phyloP scores from a whole-genome alignment of 2,797 vertebrate species.

The Picus viridis region DNA sequence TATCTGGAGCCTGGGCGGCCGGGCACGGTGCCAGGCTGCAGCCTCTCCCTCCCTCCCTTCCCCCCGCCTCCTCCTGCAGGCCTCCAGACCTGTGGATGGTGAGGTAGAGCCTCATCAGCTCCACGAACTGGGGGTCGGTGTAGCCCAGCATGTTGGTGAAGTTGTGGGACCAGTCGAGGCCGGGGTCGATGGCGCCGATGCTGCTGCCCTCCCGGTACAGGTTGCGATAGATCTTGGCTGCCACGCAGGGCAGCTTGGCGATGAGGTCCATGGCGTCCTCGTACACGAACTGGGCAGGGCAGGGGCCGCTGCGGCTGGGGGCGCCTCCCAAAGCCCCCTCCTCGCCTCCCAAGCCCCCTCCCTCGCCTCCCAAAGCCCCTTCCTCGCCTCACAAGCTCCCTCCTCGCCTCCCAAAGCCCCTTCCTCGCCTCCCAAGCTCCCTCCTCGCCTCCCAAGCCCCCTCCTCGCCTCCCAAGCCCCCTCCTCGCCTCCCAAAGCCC shows the following conservation, averaged over 20 bases:
- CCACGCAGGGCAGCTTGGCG: too few species aligned
- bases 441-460: too few species aligned
- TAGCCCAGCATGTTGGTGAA: constrained; percentile 99
- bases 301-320: too few species aligned
- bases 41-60: too few species aligned
- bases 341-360: too few species aligned
- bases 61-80: neutral
- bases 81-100: constrained; percentile 93
- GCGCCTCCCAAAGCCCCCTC: too few species aligned
- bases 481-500: too few species aligned
- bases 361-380: too few species aligned
- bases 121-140: constrained; percentile 90
- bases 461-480: too few species aligned
- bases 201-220: constrained; percentile 95
- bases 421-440: too few species aligned
- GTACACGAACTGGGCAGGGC: constrained; percentile 86
- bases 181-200: constrained; percentile 96
- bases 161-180: constrained; percentile 97
- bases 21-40: neutral
- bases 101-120: constrained; percentile 98
- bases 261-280: constrained; percentile 83
- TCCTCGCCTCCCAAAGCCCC: too few species aligned
- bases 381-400: too few species aligned
- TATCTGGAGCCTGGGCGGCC: fast-evolving
- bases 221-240: constrained; percentile 95